These are phyloP conservation scores for Drosophila borborema DNA, from an alignment of 2,888 invertebrate species.

Conservation along the genomic window DNA sequence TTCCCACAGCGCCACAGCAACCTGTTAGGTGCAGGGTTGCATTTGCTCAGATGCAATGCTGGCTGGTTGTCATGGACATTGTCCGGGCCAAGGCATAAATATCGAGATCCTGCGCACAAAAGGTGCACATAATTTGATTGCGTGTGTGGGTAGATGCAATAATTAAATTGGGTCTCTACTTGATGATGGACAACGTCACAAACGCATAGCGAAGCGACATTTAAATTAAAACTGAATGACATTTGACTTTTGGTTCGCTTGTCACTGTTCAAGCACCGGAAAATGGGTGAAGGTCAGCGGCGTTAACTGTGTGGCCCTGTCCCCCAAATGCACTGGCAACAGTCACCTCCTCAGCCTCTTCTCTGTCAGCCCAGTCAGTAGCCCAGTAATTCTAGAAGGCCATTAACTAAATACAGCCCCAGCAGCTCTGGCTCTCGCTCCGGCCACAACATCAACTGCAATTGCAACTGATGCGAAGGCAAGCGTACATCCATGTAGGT, in stretches of 20 bases:
- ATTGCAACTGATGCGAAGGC: constrained; percentile 44
- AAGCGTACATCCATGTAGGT: constrained; percentile 17
- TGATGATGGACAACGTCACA: not conserved
- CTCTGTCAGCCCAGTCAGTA: not conserved
- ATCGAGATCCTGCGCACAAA: constrained; percentile 54
- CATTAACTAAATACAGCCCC: constrained; percentile 61
- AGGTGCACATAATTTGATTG: constrained; percentile 20
- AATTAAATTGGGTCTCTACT: constrained; percentile 18
- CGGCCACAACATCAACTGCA: constrained; percentile 41
- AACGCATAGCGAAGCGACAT: not conserved
- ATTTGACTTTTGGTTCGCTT: constrained; percentile 63
- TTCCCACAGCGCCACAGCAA: constrained; percentile 6
- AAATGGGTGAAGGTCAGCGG: constrained; percentile 81
- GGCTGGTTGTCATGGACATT: constrained; percentile 54
- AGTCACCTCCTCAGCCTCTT: constrained; percentile 6
- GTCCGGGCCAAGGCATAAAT: constrained; percentile 31
- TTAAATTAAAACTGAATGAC: constrained; percentile 29
- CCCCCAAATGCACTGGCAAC: constrained; percentile 25
- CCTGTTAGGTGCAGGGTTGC: constrained; percentile 33
- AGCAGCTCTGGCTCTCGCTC: constrained; percentile 12
- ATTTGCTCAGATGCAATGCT: constrained; percentile 30
- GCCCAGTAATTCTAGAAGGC: constrained; percentile 41
- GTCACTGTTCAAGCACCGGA: constrained; percentile 56
- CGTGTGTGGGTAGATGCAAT: constrained; percentile 6
- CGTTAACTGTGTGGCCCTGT: constrained; percentile 14